Base-by-base conservation (phyloP, 2,888 invertebrate species). In the Xestoiulus laeticollis region DNA sequence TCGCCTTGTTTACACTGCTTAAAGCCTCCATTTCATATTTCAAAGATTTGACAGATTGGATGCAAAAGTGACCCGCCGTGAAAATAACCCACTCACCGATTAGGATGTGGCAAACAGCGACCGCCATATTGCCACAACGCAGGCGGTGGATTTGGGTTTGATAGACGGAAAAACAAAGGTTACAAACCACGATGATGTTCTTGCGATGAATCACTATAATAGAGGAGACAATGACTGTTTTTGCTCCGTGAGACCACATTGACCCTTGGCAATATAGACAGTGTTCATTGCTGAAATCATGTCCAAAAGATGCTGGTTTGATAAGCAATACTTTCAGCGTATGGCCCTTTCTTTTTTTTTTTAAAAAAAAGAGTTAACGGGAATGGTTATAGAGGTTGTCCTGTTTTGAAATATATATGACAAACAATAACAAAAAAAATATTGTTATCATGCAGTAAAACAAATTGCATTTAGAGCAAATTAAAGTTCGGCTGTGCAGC, bases 1-100 rank as follows among this genome's bases (percentile, higher is more conserved):
- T 68, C 68, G 68, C 68, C 68, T 68, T 68, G 68, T 68, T 68
- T 68, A 26, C 68, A 68, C 68, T 68, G 68, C 26, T 22, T 68
- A 68, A 68, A 68, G 68, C 68, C 26, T 68, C 68, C 26, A 68
- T 68, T 68, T 68, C 68, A 68, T 68, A 68, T 26, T 22, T 68
- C 68, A 68, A 68, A 68, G 26, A 68, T 68, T 26, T 68, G 68
- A 68, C 68, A 68, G 68, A 68, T 68, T 68, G 68, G 22, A 68
- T 68, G 68, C 22, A 22, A 59, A 22, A 68, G 68, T 68, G 68
- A 68, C 68, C 68, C 26, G 26, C 68, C 26, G 68, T 12, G 68
- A 68, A 68, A 68, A 8, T 68, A 68, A 26, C 68, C 22, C 26
- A 22, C 2, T 6, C 22, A 26, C 68, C 26, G 22, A 68, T 68